Evolutionary conservation across 2,113 vertebrate species (phyloP).

Genomic region (Tyto alba): DNA sequence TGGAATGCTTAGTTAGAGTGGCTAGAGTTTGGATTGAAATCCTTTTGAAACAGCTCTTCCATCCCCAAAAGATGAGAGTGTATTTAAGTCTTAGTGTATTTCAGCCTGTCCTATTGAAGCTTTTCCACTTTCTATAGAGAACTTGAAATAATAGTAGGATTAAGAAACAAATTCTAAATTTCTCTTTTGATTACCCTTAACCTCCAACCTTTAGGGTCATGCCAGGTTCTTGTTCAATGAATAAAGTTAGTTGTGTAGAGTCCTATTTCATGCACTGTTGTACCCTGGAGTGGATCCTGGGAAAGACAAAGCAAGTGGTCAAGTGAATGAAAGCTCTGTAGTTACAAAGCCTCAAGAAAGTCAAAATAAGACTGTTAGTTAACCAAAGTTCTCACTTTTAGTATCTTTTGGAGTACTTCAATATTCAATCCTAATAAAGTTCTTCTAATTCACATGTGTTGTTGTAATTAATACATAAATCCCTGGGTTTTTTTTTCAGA

Average conservation of each 20-base stretch:
- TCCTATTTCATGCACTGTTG: neutral
- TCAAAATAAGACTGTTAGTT: neutral
- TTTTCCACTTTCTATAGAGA: neutral
- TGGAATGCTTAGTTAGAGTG: neutral
- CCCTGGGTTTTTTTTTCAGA: neutral
- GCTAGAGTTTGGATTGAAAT: neutral
- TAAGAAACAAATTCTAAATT: neutral
- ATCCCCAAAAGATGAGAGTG: neutral
- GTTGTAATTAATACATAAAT: neutral
- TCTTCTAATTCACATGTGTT: neutral
- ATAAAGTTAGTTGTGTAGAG: neutral
- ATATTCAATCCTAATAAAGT: neutral
- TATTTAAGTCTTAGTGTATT: neutral
- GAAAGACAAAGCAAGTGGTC: neutral
- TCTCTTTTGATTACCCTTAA: neutral
- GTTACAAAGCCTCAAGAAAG: neutral
- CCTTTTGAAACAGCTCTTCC: neutral
- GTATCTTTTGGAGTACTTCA: neutral
- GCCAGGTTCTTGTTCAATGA: neutral
- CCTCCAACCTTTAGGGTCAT: neutral
- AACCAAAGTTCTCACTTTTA: neutral
- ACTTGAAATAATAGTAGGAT: neutral
- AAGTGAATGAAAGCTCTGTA: neutral
- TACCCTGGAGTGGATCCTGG: neutral
- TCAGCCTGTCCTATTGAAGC: neutral